Evolutionary conservation across 2,113 vertebrate species (phyloP), one percentile per base, ranked within the genome.

Genomic region (Tiliqua scincoides): DNA sequence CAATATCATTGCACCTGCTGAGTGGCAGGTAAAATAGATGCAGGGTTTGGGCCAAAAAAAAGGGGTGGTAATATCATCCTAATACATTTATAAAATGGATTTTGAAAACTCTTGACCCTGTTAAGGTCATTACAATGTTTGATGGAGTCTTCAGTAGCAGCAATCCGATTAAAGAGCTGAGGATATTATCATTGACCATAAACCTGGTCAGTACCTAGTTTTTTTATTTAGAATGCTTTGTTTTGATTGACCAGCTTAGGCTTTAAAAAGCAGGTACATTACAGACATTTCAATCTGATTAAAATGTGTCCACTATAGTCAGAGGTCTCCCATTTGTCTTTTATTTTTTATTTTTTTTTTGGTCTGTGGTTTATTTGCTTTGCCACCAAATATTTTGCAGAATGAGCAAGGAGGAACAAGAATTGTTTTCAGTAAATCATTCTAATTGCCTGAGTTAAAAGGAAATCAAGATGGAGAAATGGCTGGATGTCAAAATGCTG

Each of bases 41-140:
- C 0, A 81, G n/a, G 76, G 84, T 88, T 91, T 76, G 85, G 77
- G 79, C n/a, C n/a, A 89, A 74, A 10, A 91, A 88, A 52, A 52
- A 79, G 77, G 1, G 6, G 72, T 82, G 77, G 17, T 88, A 83
- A 85, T 91, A 48, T 86, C 61, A 81, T 63, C 0, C 35, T 23
- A 85, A 35, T 8, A 10, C 11, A n/a, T 91, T 94, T 88, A 9
- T 87, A 91, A 88, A 93, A 85, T 72, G 27, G 40, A 89, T 89
- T 87, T 80, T 91, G 72, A 83, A 89, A 54, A n/a, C 67, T 74
- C 63, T 90, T 91, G 48, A 3, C 63, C 70, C 30, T 88, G 2
- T 30, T 71, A 83, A 70, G 27, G 32, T 68, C 91, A 91, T 74
- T 92, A 77, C 2, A 17, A 0, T 9, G 85, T 91, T 59, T 88